Evolutionary conservation across 1,140 invertebrate genomes (phyloP), one percentile per base, ranked within the genome.

Genomic region (Drosophila willistoni): DNA sequence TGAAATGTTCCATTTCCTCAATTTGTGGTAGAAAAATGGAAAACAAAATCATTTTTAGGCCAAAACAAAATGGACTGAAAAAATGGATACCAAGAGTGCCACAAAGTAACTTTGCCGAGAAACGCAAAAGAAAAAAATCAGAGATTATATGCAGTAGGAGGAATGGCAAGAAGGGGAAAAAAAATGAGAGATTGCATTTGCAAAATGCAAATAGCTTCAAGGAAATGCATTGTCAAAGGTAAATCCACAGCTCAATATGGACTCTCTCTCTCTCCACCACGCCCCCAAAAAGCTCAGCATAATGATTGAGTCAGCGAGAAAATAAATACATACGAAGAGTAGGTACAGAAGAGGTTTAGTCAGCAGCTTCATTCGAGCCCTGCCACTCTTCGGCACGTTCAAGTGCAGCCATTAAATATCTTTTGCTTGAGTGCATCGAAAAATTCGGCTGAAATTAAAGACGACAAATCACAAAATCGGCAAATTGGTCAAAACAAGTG

Each of bases 1-100:
- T 87, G 73, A 87, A 87, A 89, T 84, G 71, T 78, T 78, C 79
- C 84, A 89, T 89, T 87, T 87, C 84, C 84, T 87, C 79, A 79
- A 81, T 79, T 83, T 73, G 77, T 59, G 73, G 77, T 68, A 29
- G 29, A 29, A 29, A 29, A 29, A 29, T 29, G 41, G 36, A 57
- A 67, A 55, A 36, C 42, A 71, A 56, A 62, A 57, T 68, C 44
- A 77, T 71, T 73, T 75, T 62, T 56, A 68, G 76, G 66, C 36
- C 60, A 56, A 67, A 71, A 25, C 41, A 68, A 77, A 76, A 75
- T 59, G 59, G 59, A 73, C 65, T 73, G 67, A 25, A 61, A 55
- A 51, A 44, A 17, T 74, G 34, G n/a, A 36, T 66, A 60, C 39
- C 54, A 71, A 29, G 6, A 79, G 79, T 57, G 41, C 22, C 33